Evolutionary conservation across 2,888 invertebrate genomes (phyloP), one percentile per base, ranked within the genome.

Genomic region (Eustalomyia histrio): DNA sequence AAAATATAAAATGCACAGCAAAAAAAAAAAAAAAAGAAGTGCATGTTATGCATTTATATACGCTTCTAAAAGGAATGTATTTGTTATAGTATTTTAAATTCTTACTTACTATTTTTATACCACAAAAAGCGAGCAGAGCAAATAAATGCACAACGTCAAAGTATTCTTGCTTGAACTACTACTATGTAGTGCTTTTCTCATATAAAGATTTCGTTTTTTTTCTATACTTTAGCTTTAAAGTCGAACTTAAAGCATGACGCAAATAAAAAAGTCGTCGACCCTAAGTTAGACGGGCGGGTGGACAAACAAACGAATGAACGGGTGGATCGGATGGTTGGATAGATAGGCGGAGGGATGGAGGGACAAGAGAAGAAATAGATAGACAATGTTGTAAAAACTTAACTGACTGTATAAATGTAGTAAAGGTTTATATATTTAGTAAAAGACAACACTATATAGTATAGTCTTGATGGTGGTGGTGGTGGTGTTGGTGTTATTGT

Each of bases 221-320:
- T 14, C 6, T 47, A 5, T 33, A 35, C 50, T 39, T 61, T 35
- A 6, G 14, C 3, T 55, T 63, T 53, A 18, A 57, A 75, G 74
- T 67, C 67, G 24, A 78, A 67, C 71, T 75, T 67, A 75, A 75
- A 67, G 71, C 69, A 81, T 71, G 81, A 75, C 71, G 81, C 74
- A 78, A 81, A 74, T 78, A 74, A 67, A 81, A 75, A 75, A 78
- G 74, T 78, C 81, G 53, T 67, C 74, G 81, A 81, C 81, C 78
- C 78, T 74, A 75, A 52, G 43, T 33, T n/a, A 16, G 17, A 16
- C 3, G 57, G 17, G 33, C 33, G 33, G 43, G n/a, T n/a, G n/a
- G 16, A 79, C 29, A 29, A 21, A 14, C 1, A 17, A 8, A 39
- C 39, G 14, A 16, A 67, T 57, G n/a, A 58, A 63, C 50, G 12